Base-by-base conservation (phyloP, 2,113 vertebrate species). In the Aviceda subcristata region DNA sequence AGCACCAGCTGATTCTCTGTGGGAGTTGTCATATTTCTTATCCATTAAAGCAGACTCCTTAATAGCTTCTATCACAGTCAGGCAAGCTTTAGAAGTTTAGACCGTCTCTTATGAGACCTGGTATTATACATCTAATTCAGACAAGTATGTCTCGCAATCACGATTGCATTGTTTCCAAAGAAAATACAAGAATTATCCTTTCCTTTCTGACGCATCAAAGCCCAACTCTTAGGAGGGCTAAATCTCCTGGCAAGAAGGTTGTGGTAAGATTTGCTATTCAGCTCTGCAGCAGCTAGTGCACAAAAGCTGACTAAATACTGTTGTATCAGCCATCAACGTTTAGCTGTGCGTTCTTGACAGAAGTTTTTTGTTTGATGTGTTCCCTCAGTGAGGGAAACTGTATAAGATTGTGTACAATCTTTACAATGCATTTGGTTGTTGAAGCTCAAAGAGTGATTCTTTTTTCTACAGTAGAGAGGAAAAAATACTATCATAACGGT, bases 51-150 rank as follows among this genome's bases (percentile, higher is more conserved):
- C 95, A 96, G 92, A 71, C 74, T 94, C 67, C 71, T 82, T 96
- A 97, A 96, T 96, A 96, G 94, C 93, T 92, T 75, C 90, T 96
- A 93, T 96, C 94, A 76, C 88, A 90, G 88, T 57, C 90, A 94
- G 92, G 90, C 92, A 96, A 96, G 90, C 94, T 86, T 94, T 88
- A 63, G 63, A 79, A 93, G 93, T 96, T 96, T 34, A 67, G 53
- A 79, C 41, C 6, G 2, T 88, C 93, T 96, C 96, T 96, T 97
- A 62, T 62, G 94, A 94, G 96, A 96, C 85, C 48, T 86, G 50
- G 78, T 93, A 96, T 97, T 94, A 95, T 77, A 79, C 59, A 86
- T 88, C 85, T 93, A 96, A 96, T 96, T 95, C 90, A 90, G 71
- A 83, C 85, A 83, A 95, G 78, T 69, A 50, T 41, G 92, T 93